These are phyloP conservation scores for Eidolon helvum DNA, from an alignment of 2,113 vertebrate species.

Conservation along the genomic window DNA sequence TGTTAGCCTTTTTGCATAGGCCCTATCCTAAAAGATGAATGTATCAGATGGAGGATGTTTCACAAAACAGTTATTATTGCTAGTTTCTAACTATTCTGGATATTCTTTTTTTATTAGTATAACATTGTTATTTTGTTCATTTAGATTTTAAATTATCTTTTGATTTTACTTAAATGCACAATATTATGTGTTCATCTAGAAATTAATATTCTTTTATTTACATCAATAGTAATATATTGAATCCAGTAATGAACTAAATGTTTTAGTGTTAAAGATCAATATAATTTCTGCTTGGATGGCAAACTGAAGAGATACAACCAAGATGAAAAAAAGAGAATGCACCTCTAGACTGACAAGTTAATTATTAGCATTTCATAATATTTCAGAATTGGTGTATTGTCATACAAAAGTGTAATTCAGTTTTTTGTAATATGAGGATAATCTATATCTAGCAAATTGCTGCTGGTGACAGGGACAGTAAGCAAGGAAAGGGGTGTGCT, in stretches of 20 bases:
- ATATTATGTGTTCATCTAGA: not conserved
- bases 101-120: not conserved
- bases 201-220: not conserved
- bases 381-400: not conserved
- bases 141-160: slow-evolving; percentile 10
- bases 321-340: not conserved
- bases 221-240: not conserved
- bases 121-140: not conserved
- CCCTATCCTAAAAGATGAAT: not conserved
- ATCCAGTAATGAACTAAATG: not conserved
- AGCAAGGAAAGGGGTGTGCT: not conserved
- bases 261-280: not conserved
- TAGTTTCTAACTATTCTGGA: not conserved
- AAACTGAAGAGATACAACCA: not conserved
- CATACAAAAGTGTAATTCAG: not conserved
- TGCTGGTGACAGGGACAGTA: not conserved
- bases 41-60: not conserved
- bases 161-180: not conserved
- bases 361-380: not conserved
- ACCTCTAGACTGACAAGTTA: not conserved
- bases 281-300: not conserved
- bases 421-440: not conserved
- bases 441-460: not conserved
- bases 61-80: not conserved
- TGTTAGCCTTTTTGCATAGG: too few species aligned